Conservation (phyloP, 1,140 invertebrate species). For the Parasteatoda tepidariorum region DNA sequence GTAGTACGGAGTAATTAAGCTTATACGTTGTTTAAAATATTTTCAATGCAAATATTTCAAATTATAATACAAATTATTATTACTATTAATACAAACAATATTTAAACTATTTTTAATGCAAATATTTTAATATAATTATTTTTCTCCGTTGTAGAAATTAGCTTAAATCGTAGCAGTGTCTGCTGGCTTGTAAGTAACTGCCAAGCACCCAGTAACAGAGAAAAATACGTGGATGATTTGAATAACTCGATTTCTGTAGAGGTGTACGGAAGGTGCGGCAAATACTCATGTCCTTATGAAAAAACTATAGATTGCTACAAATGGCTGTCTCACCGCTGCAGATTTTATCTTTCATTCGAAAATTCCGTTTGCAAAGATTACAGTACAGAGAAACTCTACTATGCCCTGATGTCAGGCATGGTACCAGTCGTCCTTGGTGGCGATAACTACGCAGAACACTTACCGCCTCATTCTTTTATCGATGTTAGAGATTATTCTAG, state of each 20-base stretch:
- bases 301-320: constrained; percentile 58
- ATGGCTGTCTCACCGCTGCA: constrained; percentile 62
- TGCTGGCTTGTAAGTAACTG: constrained; percentile 72
- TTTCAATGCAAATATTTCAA: too few species aligned
- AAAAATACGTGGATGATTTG: constrained; percentile 68
- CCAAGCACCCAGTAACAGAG: constrained; percentile 66
- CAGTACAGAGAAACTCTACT: constrained; percentile 67
- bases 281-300: constrained; percentile 61
- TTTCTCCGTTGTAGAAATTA: constrained; percentile 1
- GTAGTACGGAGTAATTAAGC: too few species aligned
- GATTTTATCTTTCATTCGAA: constrained; percentile 69
- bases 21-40: too few species aligned
- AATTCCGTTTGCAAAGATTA: constrained; percentile 68
- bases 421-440: constrained; percentile 69
- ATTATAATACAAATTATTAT: too few species aligned
- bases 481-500: constrained; percentile 49
- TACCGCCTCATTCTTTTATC: constrained; percentile 62
- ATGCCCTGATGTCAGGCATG: constrained; percentile 63
- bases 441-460: constrained; percentile 63
- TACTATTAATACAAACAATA: too few species aligned
- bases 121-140: background rate
- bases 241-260: constrained; percentile 70
- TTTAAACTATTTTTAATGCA: too few species aligned
- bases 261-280: constrained; percentile 71
- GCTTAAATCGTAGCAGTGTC: background rate